Percentiles rank a stretch among this genome's conserved stretches.
Conservation (phyloP, 2,797 vertebrate species). For the Phoxinus dragarum region DNA sequence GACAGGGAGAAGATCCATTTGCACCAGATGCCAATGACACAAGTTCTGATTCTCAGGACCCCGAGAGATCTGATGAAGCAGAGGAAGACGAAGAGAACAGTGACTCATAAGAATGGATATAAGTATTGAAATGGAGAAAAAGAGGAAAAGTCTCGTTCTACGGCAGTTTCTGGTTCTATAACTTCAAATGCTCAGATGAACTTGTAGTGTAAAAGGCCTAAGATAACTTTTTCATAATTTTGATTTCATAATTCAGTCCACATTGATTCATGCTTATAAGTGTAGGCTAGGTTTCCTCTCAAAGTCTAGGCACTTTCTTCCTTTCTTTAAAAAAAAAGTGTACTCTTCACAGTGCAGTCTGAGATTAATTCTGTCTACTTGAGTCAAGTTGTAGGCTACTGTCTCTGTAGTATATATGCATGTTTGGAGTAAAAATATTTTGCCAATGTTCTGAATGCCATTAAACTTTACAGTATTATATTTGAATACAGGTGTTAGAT, state of each 20-base stretch:
- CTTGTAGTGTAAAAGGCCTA: not conserved
- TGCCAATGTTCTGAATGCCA: not conserved
- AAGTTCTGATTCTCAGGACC: slow-evolving; percentile 45
- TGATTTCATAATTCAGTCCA: not conserved
- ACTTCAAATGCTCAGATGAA: not conserved
- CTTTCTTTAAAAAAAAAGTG: not conserved
- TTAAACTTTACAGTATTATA: slow-evolving; percentile 17
- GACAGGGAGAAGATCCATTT: slow-evolving; percentile 87
- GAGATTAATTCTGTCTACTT: slow-evolving; percentile 1
- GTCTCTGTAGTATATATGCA: not conserved
- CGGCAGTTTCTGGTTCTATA: not conserved
- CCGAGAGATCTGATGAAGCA: slow-evolving; percentile 20
- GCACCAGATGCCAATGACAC: slow-evolving; percentile 72
- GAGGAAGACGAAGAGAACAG: slow-evolving; percentile 27
- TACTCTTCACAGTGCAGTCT: not conserved
- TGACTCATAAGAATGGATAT: not conserved
- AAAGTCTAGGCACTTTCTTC: not conserved
- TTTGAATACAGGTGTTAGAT: not conserved
- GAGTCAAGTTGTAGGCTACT: not conserved
- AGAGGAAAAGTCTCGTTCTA: slow-evolving; percentile 6
- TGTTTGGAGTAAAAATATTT: slow-evolving; percentile 1
- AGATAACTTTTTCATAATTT: not conserved
- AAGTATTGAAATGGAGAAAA: not conserved
- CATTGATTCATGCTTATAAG: not conserved
- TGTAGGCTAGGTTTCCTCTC: not conserved